phyloP scores from a whole-genome alignment of 2,888 invertebrate species.

The Mayetiola destructor region DNA sequence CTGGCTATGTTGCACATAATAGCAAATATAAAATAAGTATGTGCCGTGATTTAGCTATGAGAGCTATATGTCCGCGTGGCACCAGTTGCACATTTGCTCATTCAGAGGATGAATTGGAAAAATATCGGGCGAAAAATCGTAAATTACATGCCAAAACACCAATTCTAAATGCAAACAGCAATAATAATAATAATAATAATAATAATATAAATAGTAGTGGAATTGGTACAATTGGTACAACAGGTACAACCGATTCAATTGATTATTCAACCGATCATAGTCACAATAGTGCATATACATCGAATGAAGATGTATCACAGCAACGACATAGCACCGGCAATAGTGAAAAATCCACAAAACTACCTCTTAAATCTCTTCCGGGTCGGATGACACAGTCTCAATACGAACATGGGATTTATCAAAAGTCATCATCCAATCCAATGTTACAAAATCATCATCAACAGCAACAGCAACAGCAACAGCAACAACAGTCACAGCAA shows the following conservation, averaged over 20 bases:
- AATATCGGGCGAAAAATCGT: constrained; percentile 51
- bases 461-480: background rate
- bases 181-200: constrained; percentile 19
- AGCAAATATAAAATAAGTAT: constrained; percentile 79
- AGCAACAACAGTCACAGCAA: background rate
- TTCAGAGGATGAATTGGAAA: constrained; percentile 78
- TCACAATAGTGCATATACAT: constrained; percentile 4
- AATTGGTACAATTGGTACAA: background rate
- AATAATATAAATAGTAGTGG: background rate
- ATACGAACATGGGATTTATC: constrained; percentile 9
- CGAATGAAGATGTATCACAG: constrained; percentile 26
- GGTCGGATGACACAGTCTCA: background rate
- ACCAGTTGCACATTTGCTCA: constrained; percentile 85
- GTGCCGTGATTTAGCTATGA: constrained; percentile 68
- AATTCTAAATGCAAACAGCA: constrained; percentile 20
- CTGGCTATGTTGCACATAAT: constrained; percentile 40
- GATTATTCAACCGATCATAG: constrained; percentile 13
- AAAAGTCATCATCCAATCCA: background rate
- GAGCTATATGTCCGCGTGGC: constrained; percentile 74
- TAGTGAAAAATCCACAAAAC: background rate
- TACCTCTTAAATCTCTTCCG: constrained; percentile 12
- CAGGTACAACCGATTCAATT: background rate
- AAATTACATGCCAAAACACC: constrained; percentile 36
- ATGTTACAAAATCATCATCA: background rate
- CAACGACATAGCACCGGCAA: constrained; percentile 27